phyloP scores from a whole-genome alignment of 1,140 invertebrate genomes.

The Aphaenogaster floridana region DNA sequence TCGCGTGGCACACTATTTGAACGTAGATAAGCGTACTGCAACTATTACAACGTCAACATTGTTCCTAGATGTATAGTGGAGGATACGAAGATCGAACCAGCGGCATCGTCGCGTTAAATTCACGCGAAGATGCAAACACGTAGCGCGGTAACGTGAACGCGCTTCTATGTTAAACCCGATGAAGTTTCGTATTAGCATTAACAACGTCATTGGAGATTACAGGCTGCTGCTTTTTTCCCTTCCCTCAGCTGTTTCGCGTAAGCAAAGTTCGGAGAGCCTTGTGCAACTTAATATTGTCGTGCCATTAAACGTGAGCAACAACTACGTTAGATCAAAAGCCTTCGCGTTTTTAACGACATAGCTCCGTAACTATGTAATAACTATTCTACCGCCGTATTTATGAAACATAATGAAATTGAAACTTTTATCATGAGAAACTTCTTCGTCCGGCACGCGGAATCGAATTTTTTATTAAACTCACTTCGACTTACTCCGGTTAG shows the following conservation, averaged over 20 bases:
- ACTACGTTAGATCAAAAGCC: slow-evolving; percentile 43
- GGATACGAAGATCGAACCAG: slow-evolving; percentile 27
- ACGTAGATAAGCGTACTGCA: slow-evolving; percentile 7
- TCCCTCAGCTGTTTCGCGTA: slow-evolving; percentile 22
- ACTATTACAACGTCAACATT: slow-evolving; percentile 8
- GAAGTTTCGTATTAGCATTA: slow-evolving; percentile 60
- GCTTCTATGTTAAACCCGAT: neutral
- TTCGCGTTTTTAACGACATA: slow-evolving; percentile 36
- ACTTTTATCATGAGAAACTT: slow-evolving; percentile 25
- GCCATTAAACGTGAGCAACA: slow-evolving; percentile 53
- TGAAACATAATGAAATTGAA: slow-evolving; percentile 38
- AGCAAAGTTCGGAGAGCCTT: slow-evolving; percentile 45
- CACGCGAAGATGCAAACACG: slow-evolving; percentile 1
- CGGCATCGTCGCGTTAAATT: slow-evolving; percentile 29
- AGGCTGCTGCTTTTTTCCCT: slow-evolving; percentile 4
- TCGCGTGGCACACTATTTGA: neutral
- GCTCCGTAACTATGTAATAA: slow-evolving; percentile 33
- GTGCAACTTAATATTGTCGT: slow-evolving; percentile 56
- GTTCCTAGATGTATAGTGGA: neutral
- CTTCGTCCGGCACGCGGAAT: neutral
- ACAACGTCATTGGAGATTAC: slow-evolving; percentile 53
- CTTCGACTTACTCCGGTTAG: neutral
- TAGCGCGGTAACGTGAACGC: slow-evolving; percentile 29
- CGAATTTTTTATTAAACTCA: slow-evolving; percentile 37
- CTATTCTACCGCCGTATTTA: slow-evolving; percentile 40